Percentiles rank a stretch among this genome's conserved stretches.
These are phyloP conservation scores for Monoplex corrugatus DNA, from an alignment of 2,888 invertebrate species.

Conservation along the genomic window DNA sequence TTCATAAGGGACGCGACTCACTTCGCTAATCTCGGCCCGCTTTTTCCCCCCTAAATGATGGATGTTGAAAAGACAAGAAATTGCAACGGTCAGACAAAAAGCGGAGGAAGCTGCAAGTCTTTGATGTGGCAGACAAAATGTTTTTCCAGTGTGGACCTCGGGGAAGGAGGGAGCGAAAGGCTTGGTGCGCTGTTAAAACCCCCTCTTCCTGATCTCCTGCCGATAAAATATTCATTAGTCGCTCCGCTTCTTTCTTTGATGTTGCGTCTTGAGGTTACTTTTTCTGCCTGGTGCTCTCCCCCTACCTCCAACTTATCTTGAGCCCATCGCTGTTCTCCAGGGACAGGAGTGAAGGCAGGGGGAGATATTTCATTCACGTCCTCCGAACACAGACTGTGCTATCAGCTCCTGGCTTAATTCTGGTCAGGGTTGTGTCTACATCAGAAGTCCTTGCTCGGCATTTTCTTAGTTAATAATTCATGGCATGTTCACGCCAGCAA, in stretches of 20 bases:
- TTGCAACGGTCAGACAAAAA: slow-evolving; percentile 23
- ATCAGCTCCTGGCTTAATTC: no score
- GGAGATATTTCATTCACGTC: no score
- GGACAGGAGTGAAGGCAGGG: no score
- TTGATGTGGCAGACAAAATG: slow-evolving; percentile 18
- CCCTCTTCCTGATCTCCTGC: not conserved
- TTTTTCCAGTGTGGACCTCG: slow-evolving; percentile 17
- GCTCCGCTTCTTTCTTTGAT: slow-evolving; percentile 35
- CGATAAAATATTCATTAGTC: slow-evolving; percentile 45
- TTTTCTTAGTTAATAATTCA: no score
- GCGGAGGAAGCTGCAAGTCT: not conserved
- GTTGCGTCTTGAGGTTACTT: slow-evolving; percentile 16
- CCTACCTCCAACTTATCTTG: no score
- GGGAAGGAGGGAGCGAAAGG: slow-evolving; percentile 6
- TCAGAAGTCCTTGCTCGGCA: no score
- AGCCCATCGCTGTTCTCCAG: no score
- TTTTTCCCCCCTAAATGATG: not conserved
- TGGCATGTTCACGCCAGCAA: no score
- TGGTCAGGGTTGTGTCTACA: no score
- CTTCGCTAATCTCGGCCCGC: slow-evolving; percentile 19
- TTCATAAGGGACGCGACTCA: slow-evolving; percentile 36
- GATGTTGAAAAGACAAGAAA: slow-evolving; percentile 12
- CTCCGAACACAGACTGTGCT: no score
- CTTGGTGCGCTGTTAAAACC: not conserved
- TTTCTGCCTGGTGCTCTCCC: not conserved